Percentiles rank a stretch among this genome's conserved stretches.
These are phyloP conservation scores for Rousettus madagascariensis DNA, from an alignment of 2,797 vertebrate species.

Conservation along the genomic window DNA sequence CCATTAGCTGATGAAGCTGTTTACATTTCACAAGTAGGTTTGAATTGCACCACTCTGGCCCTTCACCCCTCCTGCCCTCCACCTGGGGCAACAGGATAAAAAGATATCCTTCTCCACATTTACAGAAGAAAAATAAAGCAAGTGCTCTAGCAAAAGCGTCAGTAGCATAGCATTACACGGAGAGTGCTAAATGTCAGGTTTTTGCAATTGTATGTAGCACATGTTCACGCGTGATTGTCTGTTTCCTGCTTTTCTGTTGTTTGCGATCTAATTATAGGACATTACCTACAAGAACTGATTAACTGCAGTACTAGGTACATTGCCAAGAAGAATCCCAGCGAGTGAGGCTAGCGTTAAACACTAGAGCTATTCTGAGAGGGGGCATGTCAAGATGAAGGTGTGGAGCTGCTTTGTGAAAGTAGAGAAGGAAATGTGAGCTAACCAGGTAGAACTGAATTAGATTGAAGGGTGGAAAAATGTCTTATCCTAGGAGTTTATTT, in stretches of 20 bases:
- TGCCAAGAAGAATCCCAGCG: background rate
- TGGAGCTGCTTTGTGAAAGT: background rate
- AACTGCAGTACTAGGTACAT: background rate
- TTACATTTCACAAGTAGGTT: slow-evolving; percentile 13
- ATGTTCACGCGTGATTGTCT: no score
- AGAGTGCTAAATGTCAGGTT: background rate
- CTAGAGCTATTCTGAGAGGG: background rate
- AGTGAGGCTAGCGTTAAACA: background rate
- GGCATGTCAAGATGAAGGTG: fast-evolving
- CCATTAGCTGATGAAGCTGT: slow-evolving; percentile 43
- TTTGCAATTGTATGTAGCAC: background rate
- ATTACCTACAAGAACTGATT: background rate
- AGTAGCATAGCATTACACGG: background rate
- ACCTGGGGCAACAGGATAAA: background rate
- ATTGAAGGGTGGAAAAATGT: background rate
- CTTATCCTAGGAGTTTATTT: background rate
- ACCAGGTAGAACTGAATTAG: background rate
- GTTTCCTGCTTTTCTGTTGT: background rate
- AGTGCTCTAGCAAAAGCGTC: background rate
- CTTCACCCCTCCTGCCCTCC: background rate
- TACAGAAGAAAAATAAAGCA: background rate
- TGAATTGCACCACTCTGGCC: slow-evolving; percentile 14
- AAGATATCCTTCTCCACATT: background rate
- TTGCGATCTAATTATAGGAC: background rate
- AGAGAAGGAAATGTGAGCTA: background rate